Percentiles rank a stretch among this genome's conserved stretches.
phyloP scores from a whole-genome alignment of 2,888 invertebrate genomes.

The Trachelus tabidus region DNA sequence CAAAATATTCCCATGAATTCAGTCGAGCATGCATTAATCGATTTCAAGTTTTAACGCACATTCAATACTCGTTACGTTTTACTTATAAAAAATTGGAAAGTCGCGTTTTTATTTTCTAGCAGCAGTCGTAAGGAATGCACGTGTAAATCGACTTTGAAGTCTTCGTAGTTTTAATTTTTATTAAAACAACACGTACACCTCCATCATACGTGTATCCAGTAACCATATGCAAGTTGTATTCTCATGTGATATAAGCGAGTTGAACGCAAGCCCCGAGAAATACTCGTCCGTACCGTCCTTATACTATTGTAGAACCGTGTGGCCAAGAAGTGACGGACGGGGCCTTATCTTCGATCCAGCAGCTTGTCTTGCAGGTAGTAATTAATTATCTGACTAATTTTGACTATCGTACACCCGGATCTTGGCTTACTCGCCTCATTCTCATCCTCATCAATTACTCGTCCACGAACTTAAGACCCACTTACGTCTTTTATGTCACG shows the following conservation, averaged over 20 bases:
- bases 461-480: conserved; percentile 3
- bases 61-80: neutral
- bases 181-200: too few relatives aligned
- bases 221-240: neutral
- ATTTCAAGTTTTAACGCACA: neutral
- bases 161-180: too few relatives aligned
- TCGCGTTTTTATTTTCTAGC: neutral
- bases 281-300: neutral
- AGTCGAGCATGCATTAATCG: neutral
- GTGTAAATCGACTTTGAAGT: too few relatives aligned
- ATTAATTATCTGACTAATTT: conserved; percentile 8
- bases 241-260: neutral
- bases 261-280: neutral
- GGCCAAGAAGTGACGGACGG: conserved; percentile 5
- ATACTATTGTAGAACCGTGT: neutral
- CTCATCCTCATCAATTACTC: conserved; percentile 7
- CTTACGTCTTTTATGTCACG: conserved; percentile 2
- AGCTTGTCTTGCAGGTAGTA: conserved; percentile 6
- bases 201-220: neutral
- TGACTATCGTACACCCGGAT: conserved; percentile 6
- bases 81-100: neutral
- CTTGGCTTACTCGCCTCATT: conserved; percentile 4
- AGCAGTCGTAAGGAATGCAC: too few relatives aligned
- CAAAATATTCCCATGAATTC: neutral
- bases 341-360: conserved; percentile 4